Base-by-base conservation (phyloP, 2,888 invertebrate species). In the Eupithecia abbreviata region DNA sequence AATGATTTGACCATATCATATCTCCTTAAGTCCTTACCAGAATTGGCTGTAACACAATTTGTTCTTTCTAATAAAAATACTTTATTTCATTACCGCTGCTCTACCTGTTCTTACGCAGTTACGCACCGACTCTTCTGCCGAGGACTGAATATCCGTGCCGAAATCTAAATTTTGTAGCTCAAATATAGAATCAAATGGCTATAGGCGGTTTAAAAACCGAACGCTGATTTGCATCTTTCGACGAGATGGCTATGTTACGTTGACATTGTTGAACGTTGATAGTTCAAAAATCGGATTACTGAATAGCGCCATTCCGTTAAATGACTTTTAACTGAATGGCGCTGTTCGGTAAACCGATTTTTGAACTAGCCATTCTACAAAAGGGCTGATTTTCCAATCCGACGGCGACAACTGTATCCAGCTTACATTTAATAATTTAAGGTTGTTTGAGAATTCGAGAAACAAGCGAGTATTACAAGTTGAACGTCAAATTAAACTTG, bases 401-500 rank as follows among this genome's bases (percentile, higher is more conserved):
- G n/a, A 18, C 18, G 15, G 51, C 18, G 67, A 67, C 41, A 42
- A 67, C n/a, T 42, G 45, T 12, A 30, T 68, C 5, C 67, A 45
- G 43, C 10, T 68, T 68, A 18, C 69, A 47, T 45, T 68, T 68
- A 65, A 75, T 51, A 45, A 43, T 7, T 70, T 62, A 70, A 72
- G 49, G 55, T 71, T 76, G 72, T 74, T 74, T 72, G 55, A 73
- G 66, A 67, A 77, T 73, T 71, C 69, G 70, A 55, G 71, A 68
- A 66, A 41, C 18, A 62, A 67, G 66, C 66, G 12, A 71, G 74
- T 77, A 74, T 74, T 68, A 72, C 70, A 73, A 71, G 67, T 82
- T 83, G 79, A 81, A 83, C 82, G 81, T 82, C 81, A 77, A 84
- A 83, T 83, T 82, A 87, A 90, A 90, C 90, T 88, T 82, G 90